These are phyloP conservation scores for Dynastes grantii DNA, from an alignment of 2,888 invertebrate genomes.

Conservation along the genomic window DNA sequence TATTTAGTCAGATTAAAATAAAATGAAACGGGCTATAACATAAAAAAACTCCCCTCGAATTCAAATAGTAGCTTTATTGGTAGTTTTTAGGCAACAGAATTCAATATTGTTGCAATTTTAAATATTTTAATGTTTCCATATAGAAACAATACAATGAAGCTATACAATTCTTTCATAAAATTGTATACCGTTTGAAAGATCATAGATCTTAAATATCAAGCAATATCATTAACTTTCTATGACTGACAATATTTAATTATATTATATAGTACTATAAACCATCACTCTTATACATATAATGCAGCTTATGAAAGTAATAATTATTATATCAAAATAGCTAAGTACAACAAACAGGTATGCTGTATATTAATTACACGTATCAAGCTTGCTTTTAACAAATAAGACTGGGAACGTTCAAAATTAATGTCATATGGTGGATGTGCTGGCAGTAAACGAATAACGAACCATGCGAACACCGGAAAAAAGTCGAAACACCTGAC, in stretches of 20 bases:
- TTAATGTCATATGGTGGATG: constrained; percentile 14
- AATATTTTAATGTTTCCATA: too few relatives aligned
- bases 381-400: not conserved
- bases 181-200: not conserved
- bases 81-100: too few relatives aligned
- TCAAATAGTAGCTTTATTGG: too few relatives aligned
- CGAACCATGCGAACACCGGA: not conserved
- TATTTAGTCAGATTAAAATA: too few relatives aligned
- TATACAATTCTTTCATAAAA: too few relatives aligned
- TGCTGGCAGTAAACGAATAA: constrained; percentile 26
- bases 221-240: not conserved
- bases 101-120: too few relatives aligned
- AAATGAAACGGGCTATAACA: too few relatives aligned
- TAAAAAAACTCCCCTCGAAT: too few relatives aligned
- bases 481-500: constrained; percentile 65
- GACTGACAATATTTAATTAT: constrained; percentile 6
- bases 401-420: not conserved
- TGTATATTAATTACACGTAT: constrained; percentile 5
- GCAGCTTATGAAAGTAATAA: constrained; percentile 7
- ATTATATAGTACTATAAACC: not conserved
- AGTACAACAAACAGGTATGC: not conserved
- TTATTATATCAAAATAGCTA: not conserved
- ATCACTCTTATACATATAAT: not conserved
- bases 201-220: constrained; percentile 7
- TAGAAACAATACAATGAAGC: too few relatives aligned